Percentiles rank a stretch among this genome's conserved stretches.
phyloP scores from a whole-genome alignment of 2,113 vertebrate species.

The Manacus vitellinus region DNA sequence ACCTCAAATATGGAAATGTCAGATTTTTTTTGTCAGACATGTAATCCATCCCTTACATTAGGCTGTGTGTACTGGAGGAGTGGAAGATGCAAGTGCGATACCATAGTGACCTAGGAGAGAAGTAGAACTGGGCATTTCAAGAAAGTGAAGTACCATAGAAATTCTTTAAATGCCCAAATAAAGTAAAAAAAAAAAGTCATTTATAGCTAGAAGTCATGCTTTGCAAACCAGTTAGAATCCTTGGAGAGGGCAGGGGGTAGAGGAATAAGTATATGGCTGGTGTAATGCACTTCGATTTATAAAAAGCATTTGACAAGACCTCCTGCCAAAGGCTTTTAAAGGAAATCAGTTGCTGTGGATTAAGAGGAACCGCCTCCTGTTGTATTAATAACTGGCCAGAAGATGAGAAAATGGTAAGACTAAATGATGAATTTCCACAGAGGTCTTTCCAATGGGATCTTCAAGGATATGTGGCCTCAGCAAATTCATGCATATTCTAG shows the following conservation, averaged over 20 bases:
- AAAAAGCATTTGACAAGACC: slow-evolving; percentile 24
- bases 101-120: not conserved
- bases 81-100: not conserved
- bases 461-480: not conserved
- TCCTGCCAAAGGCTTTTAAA: slow-evolving; percentile 52
- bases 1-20: not conserved
- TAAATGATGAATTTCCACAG: not conserved
- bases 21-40: not conserved
- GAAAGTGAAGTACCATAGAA: not conserved
- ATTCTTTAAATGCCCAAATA: not conserved
- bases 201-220: not conserved
- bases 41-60: not conserved
- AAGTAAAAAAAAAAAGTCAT: not conserved
- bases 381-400: slow-evolving; percentile 43
- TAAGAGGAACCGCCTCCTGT: not conserved
- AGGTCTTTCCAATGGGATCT: not conserved
- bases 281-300: slow-evolving; percentile 50
- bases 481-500: not conserved
- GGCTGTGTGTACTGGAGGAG: not conserved
- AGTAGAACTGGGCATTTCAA: not conserved
- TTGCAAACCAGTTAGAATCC: not conserved
- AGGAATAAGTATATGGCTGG: not conserved
- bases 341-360: slow-evolving; percentile 7
- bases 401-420: not conserved
- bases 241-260: not conserved